Evolutionary conservation across 2,113 vertebrate genomes (phyloP).

Genomic region (Xerus inauris): DNA sequence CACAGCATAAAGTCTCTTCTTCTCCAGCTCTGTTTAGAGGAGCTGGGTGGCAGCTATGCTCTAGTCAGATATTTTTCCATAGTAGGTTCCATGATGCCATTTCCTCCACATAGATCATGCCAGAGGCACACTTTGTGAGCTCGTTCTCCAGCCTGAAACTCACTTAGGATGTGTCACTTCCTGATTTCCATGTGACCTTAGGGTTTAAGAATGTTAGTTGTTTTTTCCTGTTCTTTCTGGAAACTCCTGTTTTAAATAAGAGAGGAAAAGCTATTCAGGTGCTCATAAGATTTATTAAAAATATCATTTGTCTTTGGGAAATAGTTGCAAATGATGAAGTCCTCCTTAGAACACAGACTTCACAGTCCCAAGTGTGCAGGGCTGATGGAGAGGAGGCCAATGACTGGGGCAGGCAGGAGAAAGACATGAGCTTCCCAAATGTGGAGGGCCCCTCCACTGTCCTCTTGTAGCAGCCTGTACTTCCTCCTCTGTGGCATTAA

Average conservation of each 20-base stretch:
- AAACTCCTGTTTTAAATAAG: constrained; percentile 31
- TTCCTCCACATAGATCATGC: neutral
- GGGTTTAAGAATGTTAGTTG: constrained; percentile 60
- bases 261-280: constrained; percentile 40
- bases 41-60: neutral
- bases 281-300: constrained; percentile 35
- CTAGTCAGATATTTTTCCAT: neutral
- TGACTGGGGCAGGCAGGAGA: neutral
- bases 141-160: neutral
- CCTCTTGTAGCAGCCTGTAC: neutral
- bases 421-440: neutral
- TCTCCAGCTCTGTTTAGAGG: neutral
- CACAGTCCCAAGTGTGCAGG: neutral
- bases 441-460: rapidly evolving
- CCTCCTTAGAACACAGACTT: neutral
- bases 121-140: neutral
- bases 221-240: constrained; percentile 71
- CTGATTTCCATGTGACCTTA: constrained; percentile 39
- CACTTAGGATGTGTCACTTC: constrained; percentile 44
- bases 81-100: neutral
- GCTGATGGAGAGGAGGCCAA: neutral
- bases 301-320: neutral
- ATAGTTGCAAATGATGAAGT: neutral
- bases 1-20: neutral
- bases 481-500: neutral